Evolutionary conservation across 2,888 invertebrate species (phyloP).

Genomic region (Sylvicola cinctus): DNA sequence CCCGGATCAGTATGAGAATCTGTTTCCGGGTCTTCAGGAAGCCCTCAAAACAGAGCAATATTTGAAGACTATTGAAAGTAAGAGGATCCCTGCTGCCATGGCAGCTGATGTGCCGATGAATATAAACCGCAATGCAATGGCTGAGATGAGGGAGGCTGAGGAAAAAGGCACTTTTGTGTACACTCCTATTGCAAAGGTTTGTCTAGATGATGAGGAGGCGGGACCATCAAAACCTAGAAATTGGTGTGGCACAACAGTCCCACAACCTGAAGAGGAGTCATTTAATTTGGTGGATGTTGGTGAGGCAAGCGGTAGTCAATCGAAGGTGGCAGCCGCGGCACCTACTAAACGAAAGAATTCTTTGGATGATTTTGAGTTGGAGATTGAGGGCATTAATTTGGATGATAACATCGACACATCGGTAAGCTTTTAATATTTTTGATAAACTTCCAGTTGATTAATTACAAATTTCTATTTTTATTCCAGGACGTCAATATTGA

Average conservation of each 20-base stretch:
- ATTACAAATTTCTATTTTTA: constrained; percentile 9
- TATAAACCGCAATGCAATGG: constrained; percentile 43
- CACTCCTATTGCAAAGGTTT: constrained; percentile 3
- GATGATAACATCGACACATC: constrained; percentile 60
- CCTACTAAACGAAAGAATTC: constrained; percentile 16
- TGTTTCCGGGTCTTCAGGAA: constrained; percentile 72
- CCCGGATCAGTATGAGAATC: constrained; percentile 86
- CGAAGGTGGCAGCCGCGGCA: neutral
- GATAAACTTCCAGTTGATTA: neutral
- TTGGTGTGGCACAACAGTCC: constrained; percentile 3
- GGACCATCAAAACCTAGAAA: neutral
- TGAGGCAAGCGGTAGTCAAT: neutral
- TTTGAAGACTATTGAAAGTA: constrained; percentile 22
- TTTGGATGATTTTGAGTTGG: constrained; percentile 55
- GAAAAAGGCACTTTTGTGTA: constrained; percentile 28
- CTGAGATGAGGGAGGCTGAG: constrained; percentile 46
- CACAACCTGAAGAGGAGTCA: neutral
- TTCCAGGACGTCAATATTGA: constrained; percentile 52
- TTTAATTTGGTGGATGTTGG: neutral
- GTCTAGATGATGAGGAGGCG: neutral
- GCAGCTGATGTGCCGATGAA: constrained; percentile 29
- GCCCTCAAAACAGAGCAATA: constrained; percentile 50
- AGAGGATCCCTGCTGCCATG: constrained; percentile 33
- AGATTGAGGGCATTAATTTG: constrained; percentile 60
- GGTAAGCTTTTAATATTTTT: constrained; percentile 25